Base-by-base conservation (phyloP, 2,797 vertebrate species). In the Enteromius radiatus region DNA sequence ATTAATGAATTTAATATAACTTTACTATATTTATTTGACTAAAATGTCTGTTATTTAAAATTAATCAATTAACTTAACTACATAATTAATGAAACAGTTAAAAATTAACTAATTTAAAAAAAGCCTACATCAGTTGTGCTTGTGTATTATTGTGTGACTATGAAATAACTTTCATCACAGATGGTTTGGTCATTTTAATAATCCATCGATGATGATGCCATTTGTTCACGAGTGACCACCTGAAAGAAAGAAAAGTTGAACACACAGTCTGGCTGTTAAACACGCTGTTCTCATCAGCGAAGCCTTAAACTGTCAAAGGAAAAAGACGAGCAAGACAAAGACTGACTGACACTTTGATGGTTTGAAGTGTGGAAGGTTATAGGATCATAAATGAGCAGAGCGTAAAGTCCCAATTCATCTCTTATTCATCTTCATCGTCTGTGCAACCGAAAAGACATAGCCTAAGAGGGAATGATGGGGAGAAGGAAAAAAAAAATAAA, bases 171-270 rank as follows among this genome's bases (percentile, higher is more conserved):
- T 54, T n/a, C 3, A n/a, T 54, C 28, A 64, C 59, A 12, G 17
- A 61, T 61, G 56, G 75, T 64, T 33, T 23, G 43, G 61, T 45
- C n/a, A n/a, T 26, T 49, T 5, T 63, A 67, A 67, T 52, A 65
- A 78, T 77, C 3, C 10, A 31, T 49, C 43, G 4, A 33, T 33
- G 64, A 65, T 65, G 43, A 65, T 11, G 63, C 4, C 28, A 78
- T 33, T n/a, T 26, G 38, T 9, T 28, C 23, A 45, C n/a, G 17
- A 17, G 52, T 59, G 17, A 76, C 38, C 38, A 68, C 21, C n/a
- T 43, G 23, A 43, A 74, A 9, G 31, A 67, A 15, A 54, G 41
- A 70, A 19, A 70, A 19, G 41, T 47, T 47, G 9, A 47, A 45
- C 7, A 6, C 12, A 26, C n/a, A 45, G 23, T 23, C 43, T 4